Evolutionary conservation across 2,113 vertebrate species (phyloP).

Genomic region (Dermatemys mawii): DNA sequence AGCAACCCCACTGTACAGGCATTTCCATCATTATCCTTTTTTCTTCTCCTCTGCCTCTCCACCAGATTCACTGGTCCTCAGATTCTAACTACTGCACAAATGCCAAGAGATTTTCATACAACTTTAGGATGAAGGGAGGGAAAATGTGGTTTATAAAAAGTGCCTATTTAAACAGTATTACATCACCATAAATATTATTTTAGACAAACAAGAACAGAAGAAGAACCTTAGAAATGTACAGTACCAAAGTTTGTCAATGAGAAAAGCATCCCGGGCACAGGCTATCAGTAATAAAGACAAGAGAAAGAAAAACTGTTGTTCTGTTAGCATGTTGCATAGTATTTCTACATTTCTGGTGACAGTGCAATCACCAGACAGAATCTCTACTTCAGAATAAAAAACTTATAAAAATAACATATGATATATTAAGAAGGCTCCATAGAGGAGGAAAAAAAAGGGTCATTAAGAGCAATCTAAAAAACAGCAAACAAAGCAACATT

Average conservation of each 20-base stretch:
- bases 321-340: neutral
- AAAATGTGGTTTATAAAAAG: neutral
- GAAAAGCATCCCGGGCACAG: neutral
- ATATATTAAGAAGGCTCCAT: neutral
- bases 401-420: neutral
- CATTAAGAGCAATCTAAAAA: neutral
- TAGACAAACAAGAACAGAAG: neutral
- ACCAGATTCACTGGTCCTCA: neutral
- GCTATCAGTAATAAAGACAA: neutral
- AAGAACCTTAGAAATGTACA: neutral
- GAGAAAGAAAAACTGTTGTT: neutral
- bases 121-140: neutral
- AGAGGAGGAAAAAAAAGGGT: neutral
- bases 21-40: neutral
- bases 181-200: neutral
- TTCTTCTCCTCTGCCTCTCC: slow-evolving; percentile 3
- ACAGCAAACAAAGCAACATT: neutral
- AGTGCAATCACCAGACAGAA: neutral
- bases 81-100: neutral
- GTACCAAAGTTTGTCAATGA: neutral
- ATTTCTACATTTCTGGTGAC: neutral
- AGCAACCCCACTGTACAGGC: slow-evolving; percentile 53
- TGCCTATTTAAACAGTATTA: neutral
- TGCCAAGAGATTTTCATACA: neutral
- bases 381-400: neutral